Base-by-base conservation (phyloP, 2,113 vertebrate genomes). In the Oncorhynchus tshawytscha region DNA sequence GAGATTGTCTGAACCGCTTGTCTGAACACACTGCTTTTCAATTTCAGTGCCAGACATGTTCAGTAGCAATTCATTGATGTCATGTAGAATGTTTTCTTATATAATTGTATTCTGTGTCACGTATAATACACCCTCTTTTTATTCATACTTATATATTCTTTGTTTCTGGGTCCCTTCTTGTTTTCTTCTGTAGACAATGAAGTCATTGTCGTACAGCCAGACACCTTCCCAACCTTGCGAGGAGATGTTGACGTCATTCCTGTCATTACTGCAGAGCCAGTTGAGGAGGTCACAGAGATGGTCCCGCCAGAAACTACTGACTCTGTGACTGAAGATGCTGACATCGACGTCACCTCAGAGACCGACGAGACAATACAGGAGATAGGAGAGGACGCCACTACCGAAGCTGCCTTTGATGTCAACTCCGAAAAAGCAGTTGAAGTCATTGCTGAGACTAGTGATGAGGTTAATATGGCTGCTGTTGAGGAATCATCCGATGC, bases 151-250 rank as follows among this genome's bases (percentile, higher is more conserved):
- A 24, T 20, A 20, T 9, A 48, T 1, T 18, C 25, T 71, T 25
- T 71, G 48, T 57, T 34, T 49, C 69, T 71, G 9, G 31, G 13
- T 31, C 73, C 0, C 4, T 34, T 77, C 4, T 34, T 77, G 12
- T 54, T 2, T 12, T 69, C 12, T 72, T 39, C 16, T 49, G 20
- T 76, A 88, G 85, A 13, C 0, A 68, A 59, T 2, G 64, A 29
- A 4, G 51, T 27, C 12, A 3, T 48, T 25, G 0, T 39, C 25
- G 3, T 29, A 4, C 24, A 34, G 57, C 31, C 57, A 1, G 80
- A 81, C 1, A 24, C 76, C 1, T 65, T 39, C 66, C 2, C 72
- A 60, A 12, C 24, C 0, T 18, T 31, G 5, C 22, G 45, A 25
- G 67, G 72, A 0, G 29, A 31, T 12, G 62, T 65, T 72, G 66